Percentiles rank a stretch among this genome's conserved stretches.
These are phyloP conservation scores for Aratinga solstitialis DNA, from an alignment of 2,797 vertebrate species.

Conservation along the genomic window DNA sequence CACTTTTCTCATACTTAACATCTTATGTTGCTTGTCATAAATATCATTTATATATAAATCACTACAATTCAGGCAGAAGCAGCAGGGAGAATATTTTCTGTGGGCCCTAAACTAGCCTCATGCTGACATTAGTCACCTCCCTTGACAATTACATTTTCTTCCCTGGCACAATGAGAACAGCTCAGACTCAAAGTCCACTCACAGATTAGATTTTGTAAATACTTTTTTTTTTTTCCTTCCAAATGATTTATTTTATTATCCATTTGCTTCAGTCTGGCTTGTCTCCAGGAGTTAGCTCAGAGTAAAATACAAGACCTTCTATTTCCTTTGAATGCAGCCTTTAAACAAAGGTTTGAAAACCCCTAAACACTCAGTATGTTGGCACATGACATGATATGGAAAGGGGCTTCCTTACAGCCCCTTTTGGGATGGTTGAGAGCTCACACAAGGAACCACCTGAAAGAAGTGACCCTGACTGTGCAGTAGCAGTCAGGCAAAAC, in stretches of 20 bases:
- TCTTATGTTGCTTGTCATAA: background rate
- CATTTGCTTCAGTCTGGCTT: background rate
- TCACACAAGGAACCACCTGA: background rate
- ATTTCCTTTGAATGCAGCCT: background rate
- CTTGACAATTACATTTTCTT: background rate
- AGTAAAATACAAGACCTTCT: background rate
- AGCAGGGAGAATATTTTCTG: background rate
- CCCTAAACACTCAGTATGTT: background rate
- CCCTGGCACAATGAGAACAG: background rate
- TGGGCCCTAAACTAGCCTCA: background rate
- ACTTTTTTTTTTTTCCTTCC: background rate
- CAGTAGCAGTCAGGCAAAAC: background rate
- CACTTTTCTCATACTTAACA: background rate
- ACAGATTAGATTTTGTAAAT: background rate
- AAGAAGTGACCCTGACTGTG: background rate
- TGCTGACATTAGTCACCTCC: background rate
- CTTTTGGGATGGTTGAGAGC: background rate
- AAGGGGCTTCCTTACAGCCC: background rate
- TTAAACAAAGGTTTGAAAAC: background rate
- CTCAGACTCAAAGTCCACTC: background rate
- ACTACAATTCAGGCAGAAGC: background rate
- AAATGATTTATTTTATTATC: background rate
- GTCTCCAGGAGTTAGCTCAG: background rate
- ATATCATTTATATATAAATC: background rate
- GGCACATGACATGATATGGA: background rate